phyloP scores from a whole-genome alignment of 53 echinoderm and acorn worm genomes.

The Actinopyga echinites region DNA sequence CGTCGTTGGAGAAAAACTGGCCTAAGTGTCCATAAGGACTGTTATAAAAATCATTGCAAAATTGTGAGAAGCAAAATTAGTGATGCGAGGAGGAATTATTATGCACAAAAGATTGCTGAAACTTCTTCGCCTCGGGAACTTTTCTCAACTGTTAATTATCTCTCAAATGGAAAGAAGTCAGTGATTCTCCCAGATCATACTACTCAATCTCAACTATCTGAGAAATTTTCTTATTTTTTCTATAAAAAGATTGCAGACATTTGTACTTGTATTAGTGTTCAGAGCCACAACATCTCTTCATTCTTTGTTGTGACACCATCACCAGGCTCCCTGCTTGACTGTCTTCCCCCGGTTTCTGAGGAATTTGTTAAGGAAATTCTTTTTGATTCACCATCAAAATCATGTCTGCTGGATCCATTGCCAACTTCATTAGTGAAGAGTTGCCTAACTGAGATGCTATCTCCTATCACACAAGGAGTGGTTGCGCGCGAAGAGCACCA shows the following conservation, averaged over 20 bases:
- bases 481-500: no score
- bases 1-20: no score
- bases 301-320: neutral
- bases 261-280: neutral
- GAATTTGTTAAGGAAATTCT: conserved; percentile 43
- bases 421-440: conserved; percentile 54
- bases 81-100: no score
- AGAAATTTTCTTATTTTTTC: neutral
- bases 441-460: conserved; percentile 31
- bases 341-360: neutral
- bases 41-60: no score
- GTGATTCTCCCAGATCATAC: neutral
- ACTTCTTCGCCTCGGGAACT: conserved; percentile 1
- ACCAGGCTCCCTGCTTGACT: neutral
- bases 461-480: conserved; percentile 34
- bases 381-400: conserved; percentile 45
- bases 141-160: neutral
- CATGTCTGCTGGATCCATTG: conserved; percentile 45
- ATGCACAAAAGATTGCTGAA: no score
- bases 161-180: neutral
- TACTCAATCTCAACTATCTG: neutral
- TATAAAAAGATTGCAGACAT: neutral
- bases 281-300: neutral
- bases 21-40: no score
- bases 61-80: no score